Evolutionary conservation across 2,797 vertebrate species (phyloP).

Genomic region (Phataginus tricuspis): DNA sequence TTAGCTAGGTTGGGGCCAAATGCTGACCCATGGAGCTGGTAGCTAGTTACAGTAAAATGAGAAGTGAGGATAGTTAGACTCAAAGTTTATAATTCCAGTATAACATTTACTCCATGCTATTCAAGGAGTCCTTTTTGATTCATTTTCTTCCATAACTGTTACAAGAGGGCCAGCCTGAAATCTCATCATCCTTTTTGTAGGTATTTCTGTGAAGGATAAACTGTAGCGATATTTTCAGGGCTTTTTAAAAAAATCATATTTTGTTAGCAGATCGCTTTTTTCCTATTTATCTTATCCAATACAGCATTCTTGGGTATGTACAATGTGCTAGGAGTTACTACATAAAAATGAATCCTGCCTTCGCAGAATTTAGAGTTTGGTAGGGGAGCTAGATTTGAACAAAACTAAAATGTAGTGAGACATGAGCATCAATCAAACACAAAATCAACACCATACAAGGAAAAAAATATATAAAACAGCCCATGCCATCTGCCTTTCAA

Average conservation of each 20-base stretch:
- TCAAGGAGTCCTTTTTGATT: not conserved
- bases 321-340: not conserved
- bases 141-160: not conserved
- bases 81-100: not conserved
- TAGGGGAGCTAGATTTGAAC: not conserved
- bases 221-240: not conserved
- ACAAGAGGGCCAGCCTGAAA: not conserved
- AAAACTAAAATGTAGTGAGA: not conserved
- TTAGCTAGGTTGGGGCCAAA: not conserved
- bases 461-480: not conserved
- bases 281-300: not conserved
- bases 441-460: not conserved
- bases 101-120: not conserved
- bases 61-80: not conserved
- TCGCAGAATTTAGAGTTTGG: not conserved
- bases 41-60: not conserved
- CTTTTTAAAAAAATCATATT: not conserved
- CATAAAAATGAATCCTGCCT: not conserved
- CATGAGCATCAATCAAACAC: not conserved
- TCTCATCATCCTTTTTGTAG: not conserved
- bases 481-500: not conserved
- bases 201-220: not conserved
- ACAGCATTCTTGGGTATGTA: not conserved
- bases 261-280: not conserved
- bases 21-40: not conserved